A percentile compares a stretch with the other conserved stretches of the same genome.
These are phyloP conservation scores for Pavo muticus DNA, from an alignment of 2,113 vertebrate species.

Conservation along the genomic window DNA sequence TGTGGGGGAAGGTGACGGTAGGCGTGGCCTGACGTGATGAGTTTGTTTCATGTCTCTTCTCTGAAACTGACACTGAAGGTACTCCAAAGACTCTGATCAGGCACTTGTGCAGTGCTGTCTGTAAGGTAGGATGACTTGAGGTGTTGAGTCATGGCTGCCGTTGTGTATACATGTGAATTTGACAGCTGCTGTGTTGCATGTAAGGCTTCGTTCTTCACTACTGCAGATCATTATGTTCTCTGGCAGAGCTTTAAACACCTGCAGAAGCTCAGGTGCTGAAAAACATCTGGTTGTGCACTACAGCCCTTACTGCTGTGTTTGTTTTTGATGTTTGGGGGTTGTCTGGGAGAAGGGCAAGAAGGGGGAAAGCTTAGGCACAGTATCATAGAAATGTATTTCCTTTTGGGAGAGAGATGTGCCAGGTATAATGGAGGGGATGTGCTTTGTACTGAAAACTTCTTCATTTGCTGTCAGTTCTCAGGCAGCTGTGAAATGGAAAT, in stretches of 20 bases:
- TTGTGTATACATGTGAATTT: accelerated
- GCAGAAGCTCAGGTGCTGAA: background rate
- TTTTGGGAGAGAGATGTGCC: background rate
- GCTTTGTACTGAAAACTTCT: background rate
- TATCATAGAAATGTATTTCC: background rate
- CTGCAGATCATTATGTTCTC: accelerated
- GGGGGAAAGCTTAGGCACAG: background rate
- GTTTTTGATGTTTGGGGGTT: background rate
- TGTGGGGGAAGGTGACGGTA: background rate
- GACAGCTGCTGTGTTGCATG: background rate
- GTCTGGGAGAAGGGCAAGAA: background rate
- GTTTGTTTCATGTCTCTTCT: constrained; percentile 83
- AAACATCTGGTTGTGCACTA: background rate
- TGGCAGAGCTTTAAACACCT: background rate
- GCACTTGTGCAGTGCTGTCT: background rate
- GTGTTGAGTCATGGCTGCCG: accelerated
- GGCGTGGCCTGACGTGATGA: constrained; percentile 70
- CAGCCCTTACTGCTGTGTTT: background rate
- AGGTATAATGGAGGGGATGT: accelerated
- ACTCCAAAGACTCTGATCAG: constrained; percentile 74
- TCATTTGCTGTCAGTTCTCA: accelerated
- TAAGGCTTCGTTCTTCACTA: background rate
- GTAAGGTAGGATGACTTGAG: background rate
- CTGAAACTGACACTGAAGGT: constrained; percentile 76
- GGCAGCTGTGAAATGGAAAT: background rate